Evolutionary conservation across 1,140 invertebrate species (phyloP).

Genomic region (Drosophila mauritiana): DNA sequence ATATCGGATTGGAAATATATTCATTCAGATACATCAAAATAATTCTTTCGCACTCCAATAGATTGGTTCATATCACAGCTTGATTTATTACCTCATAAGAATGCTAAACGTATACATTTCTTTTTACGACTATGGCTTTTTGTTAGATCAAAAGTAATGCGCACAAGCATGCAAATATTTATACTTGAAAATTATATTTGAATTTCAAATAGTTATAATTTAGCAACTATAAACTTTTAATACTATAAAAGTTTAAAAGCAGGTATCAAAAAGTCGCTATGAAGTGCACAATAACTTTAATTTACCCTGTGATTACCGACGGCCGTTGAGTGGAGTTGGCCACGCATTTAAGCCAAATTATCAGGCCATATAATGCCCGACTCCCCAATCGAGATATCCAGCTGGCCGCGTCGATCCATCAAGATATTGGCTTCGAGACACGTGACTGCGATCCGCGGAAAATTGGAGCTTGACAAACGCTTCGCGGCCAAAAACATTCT

Average conservation of each 20-base stretch:
- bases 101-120: too few species aligned
- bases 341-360: constrained; percentile 76
- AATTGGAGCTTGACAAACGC: constrained; percentile 53
- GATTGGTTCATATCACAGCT: too few species aligned
- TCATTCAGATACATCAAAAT: too few species aligned
- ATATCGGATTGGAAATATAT: neutral
- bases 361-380: constrained; percentile 50
- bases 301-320: constrained; percentile 17
- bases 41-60: too few species aligned
- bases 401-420: constrained; percentile 47
- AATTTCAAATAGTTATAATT: too few species aligned
- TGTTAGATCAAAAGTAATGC: too few species aligned
- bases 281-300: constrained; percentile 11
- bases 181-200: too few species aligned
- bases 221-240: too few species aligned
- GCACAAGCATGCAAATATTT: too few species aligned
- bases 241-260: neutral
- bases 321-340: constrained; percentile 41
- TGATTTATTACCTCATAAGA: too few species aligned
- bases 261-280: constrained; percentile 30
- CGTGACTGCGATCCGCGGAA: constrained; percentile 36
- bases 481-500: constrained; percentile 23
- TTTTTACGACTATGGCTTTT: too few species aligned
- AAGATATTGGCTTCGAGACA: constrained; percentile 42
- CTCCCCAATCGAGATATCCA: constrained; percentile 35